phyloP scores from a whole-genome alignment of 2,888 invertebrate genomes.

The Fragum fragum region DNA sequence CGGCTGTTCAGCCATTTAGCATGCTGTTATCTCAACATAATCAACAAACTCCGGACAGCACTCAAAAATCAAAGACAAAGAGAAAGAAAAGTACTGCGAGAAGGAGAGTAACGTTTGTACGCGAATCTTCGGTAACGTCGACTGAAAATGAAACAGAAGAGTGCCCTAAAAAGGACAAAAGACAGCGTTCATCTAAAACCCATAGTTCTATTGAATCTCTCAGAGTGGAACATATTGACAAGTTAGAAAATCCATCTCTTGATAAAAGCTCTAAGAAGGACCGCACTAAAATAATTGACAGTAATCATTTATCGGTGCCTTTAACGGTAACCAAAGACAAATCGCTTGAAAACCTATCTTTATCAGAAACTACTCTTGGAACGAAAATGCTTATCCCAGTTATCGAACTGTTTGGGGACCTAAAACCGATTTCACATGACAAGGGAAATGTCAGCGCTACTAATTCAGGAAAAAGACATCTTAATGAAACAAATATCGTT shows the following conservation, averaged over 20 bases:
- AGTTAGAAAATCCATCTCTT: background rate
- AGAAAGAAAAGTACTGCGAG: slow-evolving; percentile 5
- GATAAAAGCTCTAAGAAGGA: background rate
- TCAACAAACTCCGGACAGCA: background rate
- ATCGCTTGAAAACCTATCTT: background rate
- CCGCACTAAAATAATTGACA: background rate
- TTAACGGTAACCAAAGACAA: background rate
- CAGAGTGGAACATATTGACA: background rate
- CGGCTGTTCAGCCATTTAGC: slow-evolving; percentile 13
- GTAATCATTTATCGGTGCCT: background rate
- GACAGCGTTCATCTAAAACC: background rate
- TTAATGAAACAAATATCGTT: background rate
- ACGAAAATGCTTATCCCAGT: background rate
- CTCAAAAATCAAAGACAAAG: background rate
- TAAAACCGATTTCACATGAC: background rate
- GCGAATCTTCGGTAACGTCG: background rate
- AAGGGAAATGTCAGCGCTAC: background rate
- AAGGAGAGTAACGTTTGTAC: background rate
- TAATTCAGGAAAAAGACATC: background rate
- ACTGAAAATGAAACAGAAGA: background rate
- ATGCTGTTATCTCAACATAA: slow-evolving; percentile 10
- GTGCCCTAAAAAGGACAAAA: background rate
- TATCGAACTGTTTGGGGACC: background rate
- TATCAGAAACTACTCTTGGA: background rate
- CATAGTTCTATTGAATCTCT: background rate